A percentile compares a stretch with the other conserved stretches of the same genome.
Conservation (phyloP, 2,113 vertebrate genomes). For the Clupea harengus region DNA sequence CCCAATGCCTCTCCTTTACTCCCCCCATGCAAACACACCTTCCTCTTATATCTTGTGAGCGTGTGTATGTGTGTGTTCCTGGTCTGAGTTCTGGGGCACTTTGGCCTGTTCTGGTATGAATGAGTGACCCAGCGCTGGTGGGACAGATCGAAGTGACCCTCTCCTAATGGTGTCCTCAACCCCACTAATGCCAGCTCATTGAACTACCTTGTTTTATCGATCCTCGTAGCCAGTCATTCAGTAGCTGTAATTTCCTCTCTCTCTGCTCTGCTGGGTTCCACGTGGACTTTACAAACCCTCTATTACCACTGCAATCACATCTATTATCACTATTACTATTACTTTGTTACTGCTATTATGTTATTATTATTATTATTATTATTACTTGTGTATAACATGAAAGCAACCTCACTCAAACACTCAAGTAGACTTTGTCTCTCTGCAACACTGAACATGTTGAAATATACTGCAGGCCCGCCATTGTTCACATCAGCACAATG, state of each 20-base stretch:
- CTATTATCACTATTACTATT: no score
- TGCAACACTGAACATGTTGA: background rate
- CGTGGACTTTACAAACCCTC: background rate
- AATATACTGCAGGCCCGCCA: background rate
- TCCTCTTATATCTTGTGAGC: background rate
- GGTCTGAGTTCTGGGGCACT: background rate
- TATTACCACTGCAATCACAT: background rate
- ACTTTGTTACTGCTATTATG: background rate
- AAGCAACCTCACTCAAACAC: background rate
- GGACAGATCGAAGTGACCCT: background rate
- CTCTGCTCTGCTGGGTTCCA: background rate
- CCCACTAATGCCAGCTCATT: background rate
- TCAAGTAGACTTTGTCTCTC: background rate
- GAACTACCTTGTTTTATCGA: background rate
- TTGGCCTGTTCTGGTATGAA: background rate
- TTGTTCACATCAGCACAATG: no score
- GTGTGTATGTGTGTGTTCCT: no score
- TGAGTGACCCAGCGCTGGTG: background rate
- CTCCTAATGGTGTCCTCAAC: background rate
- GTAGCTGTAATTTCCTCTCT: background rate
- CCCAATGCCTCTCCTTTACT: background rate
- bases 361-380: background rate
- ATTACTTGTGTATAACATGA: background rate
- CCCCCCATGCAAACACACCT: background rate
- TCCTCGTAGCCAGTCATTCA: background rate